Conservation (phyloP, 2,797 vertebrate genomes). For the Numenius phaeopus region DNA sequence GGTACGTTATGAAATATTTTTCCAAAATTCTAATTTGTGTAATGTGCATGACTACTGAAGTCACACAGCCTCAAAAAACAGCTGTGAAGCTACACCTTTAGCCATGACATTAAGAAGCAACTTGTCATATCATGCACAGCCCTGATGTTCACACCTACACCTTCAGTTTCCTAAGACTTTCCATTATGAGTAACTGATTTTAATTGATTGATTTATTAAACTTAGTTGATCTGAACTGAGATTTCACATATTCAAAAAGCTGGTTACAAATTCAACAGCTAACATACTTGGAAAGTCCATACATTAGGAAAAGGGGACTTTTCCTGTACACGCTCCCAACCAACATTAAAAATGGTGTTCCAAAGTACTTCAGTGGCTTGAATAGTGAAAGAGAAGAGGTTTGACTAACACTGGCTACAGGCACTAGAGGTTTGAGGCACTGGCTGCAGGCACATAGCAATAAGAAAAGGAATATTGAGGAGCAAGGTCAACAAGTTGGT, state of each 20-base stretch:
- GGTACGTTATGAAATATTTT: not conserved
- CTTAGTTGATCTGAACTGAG: not conserved
- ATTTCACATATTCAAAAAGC: not conserved
- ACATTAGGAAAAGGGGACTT: not conserved
- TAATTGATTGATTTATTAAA: not conserved
- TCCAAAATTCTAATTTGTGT: not conserved
- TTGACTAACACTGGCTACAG: not conserved
- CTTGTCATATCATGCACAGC: not conserved
- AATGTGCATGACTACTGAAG: accelerated
- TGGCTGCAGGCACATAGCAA: not conserved
- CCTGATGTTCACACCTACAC: not conserved
- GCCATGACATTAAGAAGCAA: not conserved
- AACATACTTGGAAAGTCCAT: not conserved
- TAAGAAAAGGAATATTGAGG: not conserved
- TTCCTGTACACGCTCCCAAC: not conserved
- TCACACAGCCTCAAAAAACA: not conserved
- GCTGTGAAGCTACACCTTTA: not conserved
- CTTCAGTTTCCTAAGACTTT: not conserved
- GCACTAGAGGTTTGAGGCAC: not conserved
- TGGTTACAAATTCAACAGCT: not conserved
- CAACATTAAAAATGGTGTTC: not conserved
- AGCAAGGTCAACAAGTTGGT: not conserved
- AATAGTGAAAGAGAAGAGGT: not conserved
- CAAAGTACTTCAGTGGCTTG: not conserved
- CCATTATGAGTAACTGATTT: not conserved